phyloP scores from a whole-genome alignment of 2,113 vertebrate genomes.

The Hippocampus barbouri region DNA sequence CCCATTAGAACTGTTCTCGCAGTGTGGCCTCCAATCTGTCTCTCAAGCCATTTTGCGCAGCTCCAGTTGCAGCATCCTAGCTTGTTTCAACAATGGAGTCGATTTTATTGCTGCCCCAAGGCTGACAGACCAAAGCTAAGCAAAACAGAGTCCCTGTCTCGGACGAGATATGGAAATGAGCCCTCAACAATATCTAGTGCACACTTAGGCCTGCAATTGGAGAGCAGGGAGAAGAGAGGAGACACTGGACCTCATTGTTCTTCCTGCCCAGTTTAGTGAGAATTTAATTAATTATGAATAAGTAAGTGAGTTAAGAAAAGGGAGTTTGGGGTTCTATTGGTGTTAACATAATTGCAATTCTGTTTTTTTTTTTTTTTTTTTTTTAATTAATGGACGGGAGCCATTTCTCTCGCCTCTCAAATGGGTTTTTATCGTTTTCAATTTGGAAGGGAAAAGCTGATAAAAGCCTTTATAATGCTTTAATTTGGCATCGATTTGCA shows the following conservation, averaged over 20 bases:
- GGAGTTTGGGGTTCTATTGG: constrained; percentile 59
- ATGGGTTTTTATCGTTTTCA: constrained; percentile 75
- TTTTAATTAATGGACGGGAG: constrained; percentile 61
- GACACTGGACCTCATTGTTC: constrained; percentile 64
- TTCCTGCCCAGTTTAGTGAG: constrained; percentile 61
- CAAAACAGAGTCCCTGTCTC: constrained; percentile 57
- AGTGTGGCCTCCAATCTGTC: constrained; percentile 23
- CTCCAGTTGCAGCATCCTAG: constrained; percentile 39
- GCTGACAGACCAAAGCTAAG: constrained; percentile 54
- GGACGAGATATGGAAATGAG: constrained; percentile 72
- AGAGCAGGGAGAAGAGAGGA: constrained; percentile 39
- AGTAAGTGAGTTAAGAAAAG: constrained; percentile 69
- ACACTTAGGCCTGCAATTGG: constrained; percentile 48
- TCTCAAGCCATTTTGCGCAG: constrained; percentile 31
- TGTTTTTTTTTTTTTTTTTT: constrained; percentile 37
- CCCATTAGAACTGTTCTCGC: constrained; percentile 18
- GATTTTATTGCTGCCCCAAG: constrained; percentile 69
- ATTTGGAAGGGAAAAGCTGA: constrained; percentile 77
- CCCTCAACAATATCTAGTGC: constrained; percentile 68
- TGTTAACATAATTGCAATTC: constrained; percentile 77
- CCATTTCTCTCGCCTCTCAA: constrained; percentile 59
- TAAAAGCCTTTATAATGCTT: constrained; percentile 76
- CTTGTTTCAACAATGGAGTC: constrained; percentile 64
- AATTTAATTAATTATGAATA: constrained; percentile 80
- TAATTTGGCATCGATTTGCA: constrained; percentile 78